These are phyloP conservation scores for Gallinago solitaria DNA, from an alignment of 2,797 vertebrate genomes.

Conservation along the genomic window DNA sequence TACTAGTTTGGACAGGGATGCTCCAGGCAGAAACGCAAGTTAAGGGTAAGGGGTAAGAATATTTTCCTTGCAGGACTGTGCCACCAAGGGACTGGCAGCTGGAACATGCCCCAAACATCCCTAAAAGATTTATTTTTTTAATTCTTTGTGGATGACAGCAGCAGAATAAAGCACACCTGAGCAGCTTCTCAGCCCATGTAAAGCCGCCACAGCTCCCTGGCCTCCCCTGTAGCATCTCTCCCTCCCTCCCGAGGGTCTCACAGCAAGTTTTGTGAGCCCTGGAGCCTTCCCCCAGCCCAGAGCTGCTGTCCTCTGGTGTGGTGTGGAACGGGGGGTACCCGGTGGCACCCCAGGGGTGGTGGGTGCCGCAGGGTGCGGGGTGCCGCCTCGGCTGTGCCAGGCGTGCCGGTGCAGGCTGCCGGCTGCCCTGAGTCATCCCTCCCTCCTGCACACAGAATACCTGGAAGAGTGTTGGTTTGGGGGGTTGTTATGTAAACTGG, in stretches of 20 bases:
- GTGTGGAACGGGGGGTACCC: neutral
- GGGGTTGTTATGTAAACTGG: neutral
- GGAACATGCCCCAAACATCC: neutral
- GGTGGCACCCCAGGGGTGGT: fast-evolving
- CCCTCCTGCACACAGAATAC: neutral
- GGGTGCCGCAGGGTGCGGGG: neutral
- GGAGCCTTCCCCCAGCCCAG: neutral
- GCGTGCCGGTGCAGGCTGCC: neutral
- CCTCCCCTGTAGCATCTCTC: neutral
- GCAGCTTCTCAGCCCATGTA: neutral
- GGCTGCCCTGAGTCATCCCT: neutral
- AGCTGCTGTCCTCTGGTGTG: fast-evolving
- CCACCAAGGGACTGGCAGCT: neutral
- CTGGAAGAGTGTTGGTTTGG: neutral
- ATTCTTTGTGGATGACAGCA: neutral
- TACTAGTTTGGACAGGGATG: neutral
- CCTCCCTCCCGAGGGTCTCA: neutral
- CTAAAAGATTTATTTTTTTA: neutral
- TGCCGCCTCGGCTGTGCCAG: fast-evolving
- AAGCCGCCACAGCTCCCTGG: fast-evolving
- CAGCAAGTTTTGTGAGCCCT: fast-evolving
- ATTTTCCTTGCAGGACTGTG: neutral
- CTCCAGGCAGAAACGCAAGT: neutral
- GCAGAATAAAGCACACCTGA: neutral
- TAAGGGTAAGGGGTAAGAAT: neutral